phyloP scores from a whole-genome alignment of 2,113 vertebrate species.

The Chitala chitala region DNA sequence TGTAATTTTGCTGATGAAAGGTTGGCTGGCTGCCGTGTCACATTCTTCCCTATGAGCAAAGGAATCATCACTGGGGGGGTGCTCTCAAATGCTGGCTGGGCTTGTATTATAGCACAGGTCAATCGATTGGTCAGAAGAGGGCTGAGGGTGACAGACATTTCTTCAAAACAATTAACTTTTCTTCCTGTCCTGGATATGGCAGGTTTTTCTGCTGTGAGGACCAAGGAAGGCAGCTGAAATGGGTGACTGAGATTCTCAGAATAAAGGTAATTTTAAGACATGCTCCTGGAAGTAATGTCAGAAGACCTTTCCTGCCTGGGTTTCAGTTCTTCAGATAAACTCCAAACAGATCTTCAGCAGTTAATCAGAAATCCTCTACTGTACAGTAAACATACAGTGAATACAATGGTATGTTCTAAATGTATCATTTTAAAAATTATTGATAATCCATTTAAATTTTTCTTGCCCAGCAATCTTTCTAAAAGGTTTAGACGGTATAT shows the following conservation, averaged over 20 bases:
- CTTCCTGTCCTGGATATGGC: constrained; percentile 30
- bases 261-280: constrained; percentile 69
- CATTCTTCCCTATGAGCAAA: background rate
- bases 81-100: too few species aligned
- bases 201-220: constrained; percentile 88
- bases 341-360: background rate
- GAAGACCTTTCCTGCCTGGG: background rate
- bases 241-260: constrained; percentile 78
- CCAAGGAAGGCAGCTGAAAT: constrained; percentile 70
- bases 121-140: background rate
- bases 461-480: background rate
- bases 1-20: background rate
- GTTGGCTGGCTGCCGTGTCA: background rate
- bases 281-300: background rate
- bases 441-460: background rate
- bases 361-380: background rate
- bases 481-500: background rate
- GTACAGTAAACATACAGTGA: background rate
- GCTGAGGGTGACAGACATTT: background rate
- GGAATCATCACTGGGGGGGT: background rate
- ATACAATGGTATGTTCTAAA: background rate
- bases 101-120: background rate
- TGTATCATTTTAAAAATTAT: background rate
- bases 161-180: background rate
- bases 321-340: background rate